Conservation (phyloP, 2,113 vertebrate genomes). For the Lucifuga dentata region DNA sequence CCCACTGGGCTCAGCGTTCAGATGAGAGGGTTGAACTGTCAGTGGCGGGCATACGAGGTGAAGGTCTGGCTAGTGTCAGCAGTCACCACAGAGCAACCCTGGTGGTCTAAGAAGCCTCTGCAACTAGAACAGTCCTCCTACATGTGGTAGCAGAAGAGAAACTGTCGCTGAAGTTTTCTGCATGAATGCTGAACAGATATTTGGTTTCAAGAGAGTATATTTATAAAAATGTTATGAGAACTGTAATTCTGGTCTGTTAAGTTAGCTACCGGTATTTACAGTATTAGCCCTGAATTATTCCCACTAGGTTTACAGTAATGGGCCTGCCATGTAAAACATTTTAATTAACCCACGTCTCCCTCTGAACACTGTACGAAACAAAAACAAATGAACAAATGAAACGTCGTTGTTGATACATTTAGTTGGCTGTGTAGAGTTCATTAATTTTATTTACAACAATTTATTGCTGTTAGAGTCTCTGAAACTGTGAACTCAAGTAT, state of each 20-base stretch:
- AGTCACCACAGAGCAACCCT: constrained; percentile 31
- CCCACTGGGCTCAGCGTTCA: constrained; percentile 54
- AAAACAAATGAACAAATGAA: constrained; percentile 24
- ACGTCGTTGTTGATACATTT: constrained; percentile 16
- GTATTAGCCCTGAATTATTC: neutral
- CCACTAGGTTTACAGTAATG: neutral
- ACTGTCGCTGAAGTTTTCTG: neutral
- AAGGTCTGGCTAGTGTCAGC: constrained; percentile 68
- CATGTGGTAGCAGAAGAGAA: constrained; percentile 12
- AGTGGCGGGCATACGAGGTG: constrained; percentile 47
- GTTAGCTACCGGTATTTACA: no score
- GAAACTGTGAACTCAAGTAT: neutral
- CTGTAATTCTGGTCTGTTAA: no score
- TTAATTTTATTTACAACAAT: constrained; percentile 10
- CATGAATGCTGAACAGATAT: neutral
- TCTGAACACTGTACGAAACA: constrained; percentile 7
- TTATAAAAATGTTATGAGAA: neutral
- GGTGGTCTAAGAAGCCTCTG: constrained; percentile 52
- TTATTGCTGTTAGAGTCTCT: constrained; percentile 16
- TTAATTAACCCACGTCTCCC: constrained; percentile 12
- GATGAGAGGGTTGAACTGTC: constrained; percentile 48
- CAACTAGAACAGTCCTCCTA: neutral
- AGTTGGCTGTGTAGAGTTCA: constrained; percentile 34
- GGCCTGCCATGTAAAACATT: constrained; percentile 19
- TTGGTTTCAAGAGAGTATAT: neutral